Evolutionary conservation across 2,888 invertebrate genomes (phyloP).

Genomic region (Megamerina dolium): DNA sequence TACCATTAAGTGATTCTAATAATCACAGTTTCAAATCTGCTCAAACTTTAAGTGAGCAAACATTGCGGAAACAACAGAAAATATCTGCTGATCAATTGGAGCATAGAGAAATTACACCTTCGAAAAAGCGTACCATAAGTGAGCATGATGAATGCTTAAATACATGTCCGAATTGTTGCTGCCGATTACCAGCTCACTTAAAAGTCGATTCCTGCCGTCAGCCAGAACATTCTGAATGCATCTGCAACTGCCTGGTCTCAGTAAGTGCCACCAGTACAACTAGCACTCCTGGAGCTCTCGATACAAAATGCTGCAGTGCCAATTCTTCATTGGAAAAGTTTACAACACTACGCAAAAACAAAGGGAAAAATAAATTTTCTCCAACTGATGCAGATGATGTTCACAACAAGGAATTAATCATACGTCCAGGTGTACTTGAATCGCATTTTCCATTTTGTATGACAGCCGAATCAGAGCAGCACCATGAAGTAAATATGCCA

Average conservation of each 20-base stretch:
- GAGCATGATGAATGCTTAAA: slow-evolving; percentile 41
- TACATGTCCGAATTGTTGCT: slow-evolving; percentile 42
- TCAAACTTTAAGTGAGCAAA: slow-evolving; percentile 24
- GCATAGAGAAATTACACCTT: slow-evolving; percentile 46
- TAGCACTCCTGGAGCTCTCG: slow-evolving; percentile 36
- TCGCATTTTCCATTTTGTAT: slow-evolving; percentile 44
- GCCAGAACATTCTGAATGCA: slow-evolving; percentile 34
- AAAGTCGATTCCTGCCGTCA: slow-evolving; percentile 34
- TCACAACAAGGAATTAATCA: slow-evolving; percentile 16
- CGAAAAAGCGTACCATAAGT: slow-evolving; percentile 46
- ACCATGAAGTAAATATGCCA: slow-evolving; percentile 11
- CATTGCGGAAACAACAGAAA: slow-evolving; percentile 29
- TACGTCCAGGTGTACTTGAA: slow-evolving; percentile 46
- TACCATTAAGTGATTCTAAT: slow-evolving; percentile 23
- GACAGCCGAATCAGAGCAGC: not conserved
- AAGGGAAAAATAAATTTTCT: slow-evolving; percentile 10
- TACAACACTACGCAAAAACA: slow-evolving; percentile 22
- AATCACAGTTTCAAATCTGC: slow-evolving; percentile 42
- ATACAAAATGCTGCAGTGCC: slow-evolving; percentile 48
- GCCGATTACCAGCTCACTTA: slow-evolving; percentile 17
- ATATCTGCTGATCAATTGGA: slow-evolving; percentile 57
- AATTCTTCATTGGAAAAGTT: slow-evolving; percentile 43
- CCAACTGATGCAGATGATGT: slow-evolving; percentile 8
- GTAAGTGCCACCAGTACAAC: slow-evolving; percentile 14
- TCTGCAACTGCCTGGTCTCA: slow-evolving; percentile 7